Base-by-base conservation (phyloP, 2,113 vertebrate species). In the Brienomyrus brachyistius region DNA sequence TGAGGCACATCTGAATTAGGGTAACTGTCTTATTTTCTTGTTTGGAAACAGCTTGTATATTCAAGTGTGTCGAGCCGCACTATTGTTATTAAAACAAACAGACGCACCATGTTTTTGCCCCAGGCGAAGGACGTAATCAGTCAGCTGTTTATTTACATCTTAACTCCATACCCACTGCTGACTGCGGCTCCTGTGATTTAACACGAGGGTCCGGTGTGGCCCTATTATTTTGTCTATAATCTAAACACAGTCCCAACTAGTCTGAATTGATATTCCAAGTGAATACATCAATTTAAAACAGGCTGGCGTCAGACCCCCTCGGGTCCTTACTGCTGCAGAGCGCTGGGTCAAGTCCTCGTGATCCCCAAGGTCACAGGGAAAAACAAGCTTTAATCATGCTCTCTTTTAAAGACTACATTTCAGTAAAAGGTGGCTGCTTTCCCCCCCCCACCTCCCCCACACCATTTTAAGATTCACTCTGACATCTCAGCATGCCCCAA, bases 331-430 rank as follows among this genome's bases (percentile, higher is more conserved):
- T 13, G 74, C 86, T 85, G 88, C 66, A 51, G 83, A 88, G 52
- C 43, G 50, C 27, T 70, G 89, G 91, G 80, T 89, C 84, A 80
- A 84, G 91, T 90, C 88, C 91, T 91, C 80, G 70, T 77, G 87
- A 91, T 90, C 88, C 83, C 87, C 40, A 90, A 91, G 91, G 92
- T 92, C 91, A 91, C 51, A 87, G 91, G 90, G 88, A 88, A 90
- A 92, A 90, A 91, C 90, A 91, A 83, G 35, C 80, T 89, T 88
- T 90, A 90, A 90, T 89, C 92, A 91, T 48, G 40, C 48, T 59
- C 54, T 88, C 77, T 86, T 84, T 90, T 84, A 54, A 91, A 91
- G 84, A 86, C 51, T 27, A 74, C 56, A 52, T 89, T 87, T 77
- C 89, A 82, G 87, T 40, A 90, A 91, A 90, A 80, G 47, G 35